Evolutionary conservation across 37 sponge, comb jelly and placozoan species (phyloP), one percentile per base, ranked within the genome.

Genomic region (Agelas oroides): DNA sequence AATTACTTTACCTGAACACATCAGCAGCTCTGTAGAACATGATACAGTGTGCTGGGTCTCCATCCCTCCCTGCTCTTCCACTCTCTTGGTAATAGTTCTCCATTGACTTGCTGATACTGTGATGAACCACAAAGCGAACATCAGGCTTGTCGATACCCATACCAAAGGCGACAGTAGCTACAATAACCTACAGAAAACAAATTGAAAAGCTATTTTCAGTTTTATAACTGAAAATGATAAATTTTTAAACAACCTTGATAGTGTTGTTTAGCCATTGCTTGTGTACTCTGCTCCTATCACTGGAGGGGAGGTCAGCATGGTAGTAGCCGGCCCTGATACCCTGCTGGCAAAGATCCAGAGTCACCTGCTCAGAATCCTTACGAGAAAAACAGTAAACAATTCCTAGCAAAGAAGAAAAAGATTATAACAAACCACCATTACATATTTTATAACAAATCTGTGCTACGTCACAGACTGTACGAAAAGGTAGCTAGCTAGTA

Each of bases 31-130:
- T 81, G 66, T 84, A 98, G 86, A 82, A 87, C n/a, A 92, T 20
- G 69, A 98, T 84, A 76, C 99, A 98, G 66, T 91, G 87, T 17
- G 97, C 95, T 12, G 86, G 46, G 46, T 35, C 34, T 0, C 99
- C 97, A 37, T 98, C 97, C 46, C 99, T 86, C 0, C 99, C 99
- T 15, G 97, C 99, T 61, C 99, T 81, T 25, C 99, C 99, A 67
- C 90, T 94, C 82, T 98, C 99, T 82, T 98, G 99, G 83, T 96
- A 96, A 88, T 96, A 98, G 83, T 94, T 94, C 81, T 96, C 99
- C 72, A 98, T 71, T 17, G 95, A 92, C 85, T 98, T 98, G 74
- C 93, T 90, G 75, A 98, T 28, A 21, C 90, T 89, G 90, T 98
- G 95, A 74, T 98, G 99, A 64, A 98, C 85, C 21, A 98, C 89